Evolutionary conservation across 2,888 invertebrate species (phyloP).

Genomic region (Apoda limacodes): DNA sequence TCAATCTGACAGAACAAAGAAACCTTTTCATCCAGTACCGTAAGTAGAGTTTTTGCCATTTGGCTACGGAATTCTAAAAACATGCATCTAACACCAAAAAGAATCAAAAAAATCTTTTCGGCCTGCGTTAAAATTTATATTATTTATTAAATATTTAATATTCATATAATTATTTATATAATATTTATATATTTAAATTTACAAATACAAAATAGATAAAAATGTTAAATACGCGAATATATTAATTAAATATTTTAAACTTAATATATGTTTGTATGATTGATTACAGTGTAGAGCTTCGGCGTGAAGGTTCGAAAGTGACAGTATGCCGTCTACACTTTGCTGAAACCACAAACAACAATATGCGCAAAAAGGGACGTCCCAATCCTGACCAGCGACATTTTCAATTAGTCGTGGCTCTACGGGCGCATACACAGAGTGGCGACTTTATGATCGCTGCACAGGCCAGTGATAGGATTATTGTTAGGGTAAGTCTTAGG

Average conservation of each 20-base stretch:
- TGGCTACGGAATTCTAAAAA: no score
- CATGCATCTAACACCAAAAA: no score
- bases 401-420: slow-evolving; percentile 93
- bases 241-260: no score
- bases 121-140: no score
- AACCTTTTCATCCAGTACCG: slow-evolving; percentile 96
- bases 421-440: slow-evolving; percentile 89
- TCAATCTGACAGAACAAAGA: slow-evolving; percentile 97
- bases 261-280: not conserved
- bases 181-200: not conserved
- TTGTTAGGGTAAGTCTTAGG: slow-evolving; percentile 83
- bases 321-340: slow-evolving; percentile 98
- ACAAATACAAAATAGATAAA: not conserved
- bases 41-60: slow-evolving; percentile 68
- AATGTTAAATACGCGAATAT: no score
- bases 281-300: slow-evolving; percentile 79
- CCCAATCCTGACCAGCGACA: slow-evolving; percentile 99
- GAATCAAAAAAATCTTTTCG: no score
- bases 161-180: no score
- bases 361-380: slow-evolving; percentile 98
- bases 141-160: no score
- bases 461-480: slow-evolving; percentile 95
- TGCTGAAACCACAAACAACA: slow-evolving; percentile 98
- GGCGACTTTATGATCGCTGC: slow-evolving; percentile 85
- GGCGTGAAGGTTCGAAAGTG: slow-evolving; percentile 89